Conservation (phyloP, 2,888 invertebrate genomes). For the Melanophora roralis region DNA sequence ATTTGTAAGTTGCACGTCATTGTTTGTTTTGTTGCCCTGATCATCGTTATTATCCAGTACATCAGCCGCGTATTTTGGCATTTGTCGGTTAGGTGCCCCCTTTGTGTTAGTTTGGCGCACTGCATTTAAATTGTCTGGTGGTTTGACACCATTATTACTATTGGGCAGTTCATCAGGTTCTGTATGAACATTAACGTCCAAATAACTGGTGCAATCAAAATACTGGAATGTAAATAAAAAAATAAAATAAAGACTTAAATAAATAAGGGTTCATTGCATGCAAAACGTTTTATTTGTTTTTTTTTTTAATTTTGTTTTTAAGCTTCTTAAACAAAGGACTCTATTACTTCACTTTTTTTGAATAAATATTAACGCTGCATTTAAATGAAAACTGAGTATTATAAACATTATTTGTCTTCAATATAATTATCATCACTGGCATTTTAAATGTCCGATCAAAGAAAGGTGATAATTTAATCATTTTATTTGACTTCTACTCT, state of each 20-base stretch:
- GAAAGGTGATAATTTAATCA: too few relatives aligned
- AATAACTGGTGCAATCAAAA: conserved; percentile 67
- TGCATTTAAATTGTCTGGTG: not conserved
- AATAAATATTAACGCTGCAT: too few relatives aligned
- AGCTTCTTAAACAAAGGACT: too few relatives aligned
- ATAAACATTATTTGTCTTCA: too few relatives aligned
- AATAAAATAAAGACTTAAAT: not conserved
- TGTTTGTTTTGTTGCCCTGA: not conserved
- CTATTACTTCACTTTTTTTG: too few relatives aligned
- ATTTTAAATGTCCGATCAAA: too few relatives aligned
- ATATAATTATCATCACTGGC: too few relatives aligned
- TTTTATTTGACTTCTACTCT: too few relatives aligned
- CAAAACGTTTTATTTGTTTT: too few relatives aligned
- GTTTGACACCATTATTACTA: conserved; percentile 51
- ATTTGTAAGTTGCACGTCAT: not conserved
- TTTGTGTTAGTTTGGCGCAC: not conserved
- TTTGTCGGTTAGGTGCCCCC: not conserved
- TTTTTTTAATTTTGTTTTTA: too few relatives aligned
- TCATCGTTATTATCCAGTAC: conserved; percentile 38
- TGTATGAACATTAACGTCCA: conserved; percentile 68
- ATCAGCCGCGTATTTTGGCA: conserved; percentile 15
- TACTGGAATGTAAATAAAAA: conserved; percentile 64
- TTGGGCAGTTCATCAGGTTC: conserved; percentile 65
- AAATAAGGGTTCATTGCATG: too few relatives aligned
- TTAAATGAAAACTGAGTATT: too few relatives aligned